Evolutionary conservation across 2,113 vertebrate species (phyloP).

Genomic region (Oryzias celebensis): DNA sequence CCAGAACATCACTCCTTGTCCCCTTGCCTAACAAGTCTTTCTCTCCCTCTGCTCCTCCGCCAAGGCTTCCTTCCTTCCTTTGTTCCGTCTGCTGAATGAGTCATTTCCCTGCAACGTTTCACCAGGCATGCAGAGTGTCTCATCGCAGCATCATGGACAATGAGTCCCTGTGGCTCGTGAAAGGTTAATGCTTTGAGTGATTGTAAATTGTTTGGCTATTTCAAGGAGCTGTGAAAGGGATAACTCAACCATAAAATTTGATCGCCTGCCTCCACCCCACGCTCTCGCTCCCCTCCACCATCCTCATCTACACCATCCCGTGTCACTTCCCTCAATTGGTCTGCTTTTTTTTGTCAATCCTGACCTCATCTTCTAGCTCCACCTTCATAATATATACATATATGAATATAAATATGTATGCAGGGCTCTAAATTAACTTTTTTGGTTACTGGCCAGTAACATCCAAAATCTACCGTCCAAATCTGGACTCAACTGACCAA

Average conservation of each 20-base stretch:
- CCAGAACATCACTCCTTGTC: conserved; percentile 2
- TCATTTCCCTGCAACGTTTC: conserved; percentile 32
- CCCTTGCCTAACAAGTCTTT: neutral
- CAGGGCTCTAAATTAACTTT: no score
- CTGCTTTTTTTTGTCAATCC: conserved; percentile 69
- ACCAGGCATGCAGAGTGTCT: conserved; percentile 56
- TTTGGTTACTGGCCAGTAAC: no score
- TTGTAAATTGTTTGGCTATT: conserved; percentile 74
- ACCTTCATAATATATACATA: conserved; percentile 46
- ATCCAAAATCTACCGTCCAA: no score
- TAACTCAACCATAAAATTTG: conserved; percentile 68
- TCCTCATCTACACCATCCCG: neutral
- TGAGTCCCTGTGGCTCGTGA: conserved; percentile 46
- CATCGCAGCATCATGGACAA: conserved; percentile 50
- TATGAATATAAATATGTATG: conserved; percentile 25
- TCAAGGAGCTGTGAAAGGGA: conserved; percentile 56
- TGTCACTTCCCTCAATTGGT: conserved; percentile 41
- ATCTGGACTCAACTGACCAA: no score
- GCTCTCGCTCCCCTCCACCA: conserved; percentile 12
- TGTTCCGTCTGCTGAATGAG: conserved; percentile 32
- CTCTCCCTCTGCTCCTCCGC: conserved; percentile 1
- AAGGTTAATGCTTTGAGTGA: conserved; percentile 75
- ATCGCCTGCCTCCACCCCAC: conserved; percentile 41
- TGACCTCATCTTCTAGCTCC: conserved; percentile 59
- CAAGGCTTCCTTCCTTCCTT: conserved; percentile 12